Evolutionary conservation across 2,888 invertebrate species (phyloP).

Genomic region (Actias luna): DNA sequence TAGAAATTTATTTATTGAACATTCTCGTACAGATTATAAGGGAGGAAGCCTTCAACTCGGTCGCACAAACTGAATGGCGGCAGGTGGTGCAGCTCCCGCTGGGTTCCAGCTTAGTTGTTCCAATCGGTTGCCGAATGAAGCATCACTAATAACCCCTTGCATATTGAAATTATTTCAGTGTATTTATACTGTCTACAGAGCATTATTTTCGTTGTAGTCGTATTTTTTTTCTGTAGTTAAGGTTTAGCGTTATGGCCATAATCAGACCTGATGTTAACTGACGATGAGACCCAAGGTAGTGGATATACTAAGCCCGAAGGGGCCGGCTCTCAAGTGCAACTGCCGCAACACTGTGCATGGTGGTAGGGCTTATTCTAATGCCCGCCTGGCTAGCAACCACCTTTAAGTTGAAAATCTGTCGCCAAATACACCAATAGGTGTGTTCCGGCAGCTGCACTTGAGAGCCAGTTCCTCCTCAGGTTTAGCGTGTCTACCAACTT

Average conservation of each 20-base stretch:
- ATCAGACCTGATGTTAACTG: neutral
- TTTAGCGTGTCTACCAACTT: no score
- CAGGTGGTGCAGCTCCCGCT: neutral
- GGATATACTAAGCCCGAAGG: neutral
- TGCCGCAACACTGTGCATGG: neutral
- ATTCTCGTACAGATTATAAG: neutral
- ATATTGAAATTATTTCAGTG: neutral
- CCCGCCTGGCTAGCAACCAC: no score
- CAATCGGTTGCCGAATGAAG: neutral
- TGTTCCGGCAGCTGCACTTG: no score
- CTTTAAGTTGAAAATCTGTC: no score
- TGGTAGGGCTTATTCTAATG: no score
- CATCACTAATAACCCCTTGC: neutral
- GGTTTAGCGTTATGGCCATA: neutral
- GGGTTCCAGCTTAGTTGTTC: neutral
- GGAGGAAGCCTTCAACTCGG: conserved; percentile 30
- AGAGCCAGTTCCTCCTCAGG: no score
- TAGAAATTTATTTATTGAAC: neutral
- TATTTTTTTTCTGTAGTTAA: neutral
- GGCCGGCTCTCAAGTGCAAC: neutral
- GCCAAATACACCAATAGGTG: no score
- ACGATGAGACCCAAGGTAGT: no score
- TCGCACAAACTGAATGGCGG: conserved; percentile 60
- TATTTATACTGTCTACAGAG: neutral
- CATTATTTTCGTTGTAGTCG: neutral